phyloP scores from a whole-genome alignment of 1,140 invertebrate genomes.

The Drosophila mayri region DNA sequence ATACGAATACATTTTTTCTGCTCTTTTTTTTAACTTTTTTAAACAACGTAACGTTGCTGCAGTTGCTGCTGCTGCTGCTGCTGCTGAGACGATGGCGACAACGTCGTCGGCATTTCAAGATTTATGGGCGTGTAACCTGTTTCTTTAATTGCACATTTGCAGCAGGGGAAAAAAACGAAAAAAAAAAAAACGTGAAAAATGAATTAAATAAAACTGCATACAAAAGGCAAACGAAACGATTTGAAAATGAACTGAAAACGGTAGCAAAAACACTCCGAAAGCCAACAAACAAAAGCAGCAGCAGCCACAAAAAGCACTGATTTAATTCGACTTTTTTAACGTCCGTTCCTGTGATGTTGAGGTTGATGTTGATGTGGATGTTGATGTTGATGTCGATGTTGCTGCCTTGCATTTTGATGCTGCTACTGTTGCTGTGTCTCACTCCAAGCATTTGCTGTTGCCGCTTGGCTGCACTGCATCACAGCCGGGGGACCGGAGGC shows the following conservation, averaged over 20 bases:
- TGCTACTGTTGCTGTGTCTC: constrained; percentile 1
- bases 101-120: constrained; percentile 76
- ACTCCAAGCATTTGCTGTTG: constrained; percentile 19
- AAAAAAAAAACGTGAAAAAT: constrained; percentile 74
- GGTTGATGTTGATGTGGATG: constrained; percentile 3
- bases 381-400: constrained; percentile 16
- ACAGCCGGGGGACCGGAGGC: constrained; percentile 39
- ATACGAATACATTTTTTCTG: constrained; percentile 64
- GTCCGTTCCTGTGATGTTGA: constrained; percentile 21
- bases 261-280: constrained; percentile 63
- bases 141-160: constrained; percentile 85
- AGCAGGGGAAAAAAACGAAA: constrained; percentile 57
- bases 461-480: constrained; percentile 72
- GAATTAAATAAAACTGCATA: constrained; percentile 81
- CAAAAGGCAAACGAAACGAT: constrained; percentile 73
- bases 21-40: neutral
- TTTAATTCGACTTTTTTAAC: constrained; percentile 48
- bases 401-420: constrained; percentile 17
- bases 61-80: constrained; percentile 35
- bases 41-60: constrained; percentile 16
- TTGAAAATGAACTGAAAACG: constrained; percentile 78
- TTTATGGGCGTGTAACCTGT: constrained; percentile 84
- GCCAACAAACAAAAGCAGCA: constrained; percentile 29
- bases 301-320: constrained; percentile 58
- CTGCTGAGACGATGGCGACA: constrained; percentile 44